Evolutionary conservation across 23 tunicate species (phyloP).

Genomic region (Pegea sp.): DNA sequence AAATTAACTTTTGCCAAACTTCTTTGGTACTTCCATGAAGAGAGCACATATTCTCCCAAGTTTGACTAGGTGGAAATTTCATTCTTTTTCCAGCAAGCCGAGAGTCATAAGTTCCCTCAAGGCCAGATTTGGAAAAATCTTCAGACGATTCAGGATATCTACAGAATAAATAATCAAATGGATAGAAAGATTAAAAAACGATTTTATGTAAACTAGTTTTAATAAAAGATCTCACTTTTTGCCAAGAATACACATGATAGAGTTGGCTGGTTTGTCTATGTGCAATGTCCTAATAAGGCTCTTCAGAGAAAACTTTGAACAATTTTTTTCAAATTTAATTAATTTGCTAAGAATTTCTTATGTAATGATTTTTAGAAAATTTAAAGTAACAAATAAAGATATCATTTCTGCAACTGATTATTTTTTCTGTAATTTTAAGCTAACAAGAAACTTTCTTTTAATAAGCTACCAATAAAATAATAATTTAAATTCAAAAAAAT

Average conservation of each 20-base stretch:
- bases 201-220: too few relatives aligned
- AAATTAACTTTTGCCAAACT: constrained; percentile 38
- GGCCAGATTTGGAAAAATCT: constrained; percentile 11
- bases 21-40: constrained; percentile 24
- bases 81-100: constrained; percentile 31
- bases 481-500: too few relatives aligned
- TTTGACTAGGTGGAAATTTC: constrained; percentile 31
- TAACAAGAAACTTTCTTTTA: too few relatives aligned
- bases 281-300: constrained; percentile 38
- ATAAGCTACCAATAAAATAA: too few relatives aligned
- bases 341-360: too few relatives aligned
- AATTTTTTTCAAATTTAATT: neutral
- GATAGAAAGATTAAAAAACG: too few relatives aligned
- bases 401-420: too few relatives aligned
- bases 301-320: constrained; percentile 9
- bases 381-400: too few relatives aligned
- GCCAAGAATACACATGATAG: constrained; percentile 53
- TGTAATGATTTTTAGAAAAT: too few relatives aligned
- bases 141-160: constrained; percentile 29
- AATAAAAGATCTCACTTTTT: constrained; percentile 35
- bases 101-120: constrained; percentile 42
- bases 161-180: too few relatives aligned
- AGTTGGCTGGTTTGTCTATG: constrained; percentile 40
- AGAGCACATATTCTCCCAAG: constrained; percentile 65
- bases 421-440: too few relatives aligned